Base-by-base conservation (phyloP, 2,797 vertebrate genomes). In the Peromyscus aztecus region DNA sequence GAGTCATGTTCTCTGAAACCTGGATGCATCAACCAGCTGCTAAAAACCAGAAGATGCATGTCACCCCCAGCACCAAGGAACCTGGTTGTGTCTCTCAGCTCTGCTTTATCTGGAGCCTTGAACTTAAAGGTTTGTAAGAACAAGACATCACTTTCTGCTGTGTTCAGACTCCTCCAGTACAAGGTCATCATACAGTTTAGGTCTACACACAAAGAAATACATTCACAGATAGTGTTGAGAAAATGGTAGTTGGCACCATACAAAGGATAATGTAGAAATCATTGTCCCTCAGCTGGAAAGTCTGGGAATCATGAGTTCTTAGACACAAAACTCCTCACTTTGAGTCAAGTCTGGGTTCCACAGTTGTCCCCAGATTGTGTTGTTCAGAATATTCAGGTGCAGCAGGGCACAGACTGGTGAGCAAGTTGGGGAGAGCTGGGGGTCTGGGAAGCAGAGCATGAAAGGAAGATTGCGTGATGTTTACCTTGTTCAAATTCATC, bases 301-400 rank as follows among this genome's bases (percentile, higher is more conserved):
- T 76, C 43, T 81, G 69, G 4, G 5, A 75, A 61, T 31, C 31
- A 0, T 12, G 43, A 43, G 17, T 46, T 57, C 31, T 27, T n/a
- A 40, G 52, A 23, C 43, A 17, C 57, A 63, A 65, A 55, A 46
- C 16, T 2, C 2, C 17, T 82, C 19, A 1, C 24, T 16, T 34
- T 55, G 43, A 34, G 57, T 59, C 5, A 12, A 46, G 19, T 52
- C 11, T 73, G 27, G 16, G 27, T n/a, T n/a, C 46, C 21, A 29
- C 2, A 0, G 0, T 0, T 19, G 1, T 1, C 63, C 37, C 2
- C 2, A 49, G 61, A 76, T 8, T 6, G 0, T 11, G 0, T 4
- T 27, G 17, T 40, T 65, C 55, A 34, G 63, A 37, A 84, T 55
- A 12, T 12, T 57, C 2, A 52, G 76, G 4, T 14, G 13, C 13